Base-by-base conservation (phyloP, 2,888 invertebrate species). In the Pyrrhia umbra region DNA sequence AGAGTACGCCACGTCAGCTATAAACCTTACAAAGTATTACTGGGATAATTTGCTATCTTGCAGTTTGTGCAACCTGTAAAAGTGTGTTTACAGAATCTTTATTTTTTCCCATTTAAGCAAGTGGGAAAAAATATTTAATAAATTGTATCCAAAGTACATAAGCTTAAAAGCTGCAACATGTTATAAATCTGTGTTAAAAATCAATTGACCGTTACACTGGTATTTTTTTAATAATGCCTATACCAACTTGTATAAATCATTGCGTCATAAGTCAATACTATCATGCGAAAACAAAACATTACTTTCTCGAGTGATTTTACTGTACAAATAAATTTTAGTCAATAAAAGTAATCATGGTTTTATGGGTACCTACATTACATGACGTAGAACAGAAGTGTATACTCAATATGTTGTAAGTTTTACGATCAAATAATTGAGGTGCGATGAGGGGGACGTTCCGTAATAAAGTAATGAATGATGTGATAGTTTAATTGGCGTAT, bases 391-490 rank as follows among this genome's bases (percentile, higher is more conserved):
- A 30, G 62, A 18, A 60, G 45, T 65, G 68, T 71, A 66, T 68
- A 43, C 68, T 77, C 47, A 78, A 60, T 74, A 72, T 80, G 58
- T 70, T 45, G 57, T 55, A 63, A 71, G 45, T 77, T 78, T 80
- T 69, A 74, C 64, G 72, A 80, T 72, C 71, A 63, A 73, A 71
- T 82, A 82, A 77, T 82, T 77, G 77, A 82, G 80, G 76, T 74
- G 75, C 76, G 78, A 73, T 76, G 83, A 85, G 82, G 85, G 83
- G 85, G 80, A 79, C 76, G 76, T 75, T 78, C 75, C 76, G 84
- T 86, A 87, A 92, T 92, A 92, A 92, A 90, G 81, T 89, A 86
- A 91, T 91, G 88, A 90, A 88, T 89, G 87, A 92, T 92, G 88
- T 90, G 91, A 91, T 90, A 85, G 85, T 84, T 85, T 92, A 91